Evolutionary conservation across 2,888 invertebrate species (phyloP).

Genomic region (Nasonovia ribisnigri): DNA sequence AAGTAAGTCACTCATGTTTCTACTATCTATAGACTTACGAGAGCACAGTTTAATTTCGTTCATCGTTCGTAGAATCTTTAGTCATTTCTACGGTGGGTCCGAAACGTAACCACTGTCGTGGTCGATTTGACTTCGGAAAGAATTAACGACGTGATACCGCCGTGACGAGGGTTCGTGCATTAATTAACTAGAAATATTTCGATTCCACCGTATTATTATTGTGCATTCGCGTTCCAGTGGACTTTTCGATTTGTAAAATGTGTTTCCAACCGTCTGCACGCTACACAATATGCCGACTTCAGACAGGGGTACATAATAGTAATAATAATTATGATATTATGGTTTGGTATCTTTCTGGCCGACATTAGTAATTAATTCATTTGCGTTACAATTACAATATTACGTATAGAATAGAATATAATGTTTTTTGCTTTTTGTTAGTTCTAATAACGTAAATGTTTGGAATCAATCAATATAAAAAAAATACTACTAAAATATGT

Average conservation of each 20-base stretch:
- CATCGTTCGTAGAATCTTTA: background rate
- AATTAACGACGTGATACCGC: slow-evolving; percentile 29
- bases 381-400: background rate
- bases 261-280: background rate
- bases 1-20: background rate
- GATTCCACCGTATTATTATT: background rate
- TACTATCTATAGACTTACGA: background rate
- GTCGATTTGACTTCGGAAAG: slow-evolving; percentile 1
- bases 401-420: background rate
- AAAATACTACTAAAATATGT: background rate
- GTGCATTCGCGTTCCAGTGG: background rate
- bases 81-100: background rate
- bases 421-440: background rate
- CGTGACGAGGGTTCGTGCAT: slow-evolving; percentile 33
- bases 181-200: slow-evolving; percentile 33
- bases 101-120: background rate
- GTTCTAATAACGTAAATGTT: background rate
- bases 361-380: background rate
- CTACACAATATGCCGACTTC: background rate
- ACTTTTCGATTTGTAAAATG: background rate
- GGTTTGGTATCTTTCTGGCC: background rate
- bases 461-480: background rate
- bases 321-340: background rate
- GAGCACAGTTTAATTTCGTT: background rate
- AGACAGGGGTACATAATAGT: background rate